Evolutionary conservation across 53 echinoderm and acorn worm species (phyloP).

Genomic region (Stichopus horrens): DNA sequence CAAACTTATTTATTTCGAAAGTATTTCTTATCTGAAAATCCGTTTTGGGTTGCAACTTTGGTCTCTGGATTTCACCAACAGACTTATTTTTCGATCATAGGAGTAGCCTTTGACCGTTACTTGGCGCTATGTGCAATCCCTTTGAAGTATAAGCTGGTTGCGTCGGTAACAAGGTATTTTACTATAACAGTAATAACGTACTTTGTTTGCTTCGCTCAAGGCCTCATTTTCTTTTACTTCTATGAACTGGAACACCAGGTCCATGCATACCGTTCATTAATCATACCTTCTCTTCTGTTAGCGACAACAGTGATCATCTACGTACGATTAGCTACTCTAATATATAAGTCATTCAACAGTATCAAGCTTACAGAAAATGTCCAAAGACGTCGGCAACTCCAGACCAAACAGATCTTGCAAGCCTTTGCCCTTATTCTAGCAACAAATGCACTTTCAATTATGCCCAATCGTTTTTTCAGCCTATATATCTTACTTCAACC

Average conservation of each 20-base stretch:
- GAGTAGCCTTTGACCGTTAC: slow-evolving; percentile 1
- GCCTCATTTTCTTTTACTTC: not conserved
- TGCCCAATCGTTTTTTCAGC: not conserved
- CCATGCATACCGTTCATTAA: not conserved
- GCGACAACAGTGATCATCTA: not conserved
- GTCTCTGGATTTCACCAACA: not conserved
- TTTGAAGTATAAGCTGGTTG: not conserved
- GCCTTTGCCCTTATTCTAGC: slow-evolving; percentile 15
- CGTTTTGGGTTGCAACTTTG: not conserved
- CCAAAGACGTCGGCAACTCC: not conserved
- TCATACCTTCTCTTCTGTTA: not conserved
- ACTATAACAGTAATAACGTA: not conserved
- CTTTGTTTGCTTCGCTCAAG: not conserved
- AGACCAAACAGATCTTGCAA: not conserved
- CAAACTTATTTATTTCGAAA: not conserved
- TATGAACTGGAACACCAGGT: not conserved
- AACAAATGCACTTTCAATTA: not conserved
- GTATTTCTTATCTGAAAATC: not conserved
- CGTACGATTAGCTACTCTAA: not conserved
- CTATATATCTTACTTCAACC: slow-evolving; percentile 1
- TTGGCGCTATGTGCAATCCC: slow-evolving; percentile 20
- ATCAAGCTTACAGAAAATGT: not conserved
- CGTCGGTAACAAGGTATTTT: not conserved
- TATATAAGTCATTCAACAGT: not conserved
- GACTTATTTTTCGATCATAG: slow-evolving; percentile 7